Conservation (phyloP, 2,888 invertebrate species). For the Sericinus montela region DNA sequence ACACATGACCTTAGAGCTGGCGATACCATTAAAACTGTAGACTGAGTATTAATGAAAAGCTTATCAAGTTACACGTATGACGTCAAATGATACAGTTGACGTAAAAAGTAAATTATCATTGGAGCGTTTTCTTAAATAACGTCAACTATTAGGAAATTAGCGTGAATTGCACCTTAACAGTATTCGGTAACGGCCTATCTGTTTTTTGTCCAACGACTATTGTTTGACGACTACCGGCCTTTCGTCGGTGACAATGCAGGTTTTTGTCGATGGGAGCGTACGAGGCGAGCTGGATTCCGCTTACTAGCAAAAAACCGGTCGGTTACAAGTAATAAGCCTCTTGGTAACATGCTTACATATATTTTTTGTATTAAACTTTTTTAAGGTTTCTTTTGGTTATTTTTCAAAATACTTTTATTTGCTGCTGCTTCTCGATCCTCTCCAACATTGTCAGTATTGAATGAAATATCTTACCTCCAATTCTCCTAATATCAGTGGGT, state of each 20-base stretch:
- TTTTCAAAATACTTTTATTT: background rate
- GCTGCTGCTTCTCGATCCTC: background rate
- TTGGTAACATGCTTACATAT: slow-evolving; percentile 7
- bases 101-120: too few relatives aligned
- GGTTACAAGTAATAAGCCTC: slow-evolving; percentile 17
- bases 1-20: too few relatives aligned
- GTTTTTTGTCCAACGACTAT: slow-evolving; percentile 14
- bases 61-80: too few relatives aligned
- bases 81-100: too few relatives aligned
- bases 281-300: slow-evolving; percentile 11
- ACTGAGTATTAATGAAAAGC: too few relatives aligned
- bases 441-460: too few relatives aligned
- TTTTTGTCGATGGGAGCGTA: slow-evolving; percentile 3
- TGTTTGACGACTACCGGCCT: slow-evolving; percentile 15
- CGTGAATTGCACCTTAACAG: slow-evolving; percentile 9
- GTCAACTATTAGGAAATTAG: slow-evolving; percentile 1
- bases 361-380: slow-evolving; percentile 9
- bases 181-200: background rate
- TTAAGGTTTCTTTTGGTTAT: slow-evolving; percentile 9
- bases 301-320: slow-evolving; percentile 16
- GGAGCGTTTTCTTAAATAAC: background rate
- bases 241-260: slow-evolving; percentile 6
- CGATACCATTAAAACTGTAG: too few relatives aligned
- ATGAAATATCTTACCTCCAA: too few relatives aligned
- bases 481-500: too few relatives aligned